Evolutionary conservation across 2,113 vertebrate species (phyloP).

Genomic region (Stomatorhinus ivindoensis): DNA sequence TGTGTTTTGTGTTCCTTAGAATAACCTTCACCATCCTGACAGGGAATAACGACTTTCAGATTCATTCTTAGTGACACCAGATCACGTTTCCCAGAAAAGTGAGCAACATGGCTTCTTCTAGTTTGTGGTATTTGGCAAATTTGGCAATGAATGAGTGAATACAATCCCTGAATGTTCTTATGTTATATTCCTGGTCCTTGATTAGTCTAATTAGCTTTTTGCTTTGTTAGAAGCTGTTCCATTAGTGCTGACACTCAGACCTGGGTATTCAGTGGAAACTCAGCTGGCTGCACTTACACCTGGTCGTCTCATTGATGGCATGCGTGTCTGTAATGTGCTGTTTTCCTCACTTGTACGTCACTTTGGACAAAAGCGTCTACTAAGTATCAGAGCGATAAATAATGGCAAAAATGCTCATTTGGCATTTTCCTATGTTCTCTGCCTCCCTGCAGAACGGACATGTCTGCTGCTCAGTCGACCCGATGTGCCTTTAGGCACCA

Average conservation of each 20-base stretch:
- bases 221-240: background rate
- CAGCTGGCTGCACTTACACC: background rate
- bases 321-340: background rate
- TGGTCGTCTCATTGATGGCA: background rate
- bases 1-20: background rate
- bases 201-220: background rate
- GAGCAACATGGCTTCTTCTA: background rate
- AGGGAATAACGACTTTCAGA: background rate
- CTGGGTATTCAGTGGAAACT: background rate
- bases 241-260: background rate
- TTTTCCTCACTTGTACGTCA: background rate
- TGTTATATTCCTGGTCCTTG: background rate
- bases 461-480: constrained; percentile 96
- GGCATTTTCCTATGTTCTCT: background rate
- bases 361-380: background rate
- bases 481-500: constrained; percentile 95
- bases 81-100: background rate
- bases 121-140: background rate
- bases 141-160: background rate
- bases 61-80: background rate
- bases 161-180: background rate
- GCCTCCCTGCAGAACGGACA: constrained; percentile 79
- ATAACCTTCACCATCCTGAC: background rate
- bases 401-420: background rate
- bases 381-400: background rate